Conservation (phyloP, 53 echinoderm and acorn worm genomes). For the Hippasteria phrygiana region DNA sequence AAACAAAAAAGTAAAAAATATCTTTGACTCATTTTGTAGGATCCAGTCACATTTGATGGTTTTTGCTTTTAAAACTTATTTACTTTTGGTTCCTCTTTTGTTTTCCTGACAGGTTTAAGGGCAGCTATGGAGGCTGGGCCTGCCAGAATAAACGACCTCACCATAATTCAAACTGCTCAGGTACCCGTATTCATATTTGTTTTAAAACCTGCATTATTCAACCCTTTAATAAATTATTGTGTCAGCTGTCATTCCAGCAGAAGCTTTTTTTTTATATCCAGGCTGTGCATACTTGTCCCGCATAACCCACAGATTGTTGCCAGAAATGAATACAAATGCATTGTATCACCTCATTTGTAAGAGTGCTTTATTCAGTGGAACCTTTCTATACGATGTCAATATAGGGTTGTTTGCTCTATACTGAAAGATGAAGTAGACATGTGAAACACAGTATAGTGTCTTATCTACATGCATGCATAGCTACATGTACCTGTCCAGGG, state of each 20-base stretch:
- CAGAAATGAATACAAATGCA: too few relatives aligned
- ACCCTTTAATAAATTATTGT: not conserved
- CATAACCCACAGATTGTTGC: too few relatives aligned
- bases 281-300: too few relatives aligned
- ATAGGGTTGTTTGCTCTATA: not conserved
- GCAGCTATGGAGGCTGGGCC: constrained; percentile 95
- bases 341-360: not conserved
- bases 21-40: too few relatives aligned
- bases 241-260: not conserved
- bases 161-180: constrained; percentile 93
- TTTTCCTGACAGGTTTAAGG: constrained; percentile 77
- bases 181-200: constrained; percentile 34
- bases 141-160: constrained; percentile 94
- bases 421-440: too few relatives aligned
- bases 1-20: too few relatives aligned
- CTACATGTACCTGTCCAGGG: too few relatives aligned
- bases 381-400: not conserved
- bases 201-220: not conserved
- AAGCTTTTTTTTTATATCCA: too few relatives aligned
- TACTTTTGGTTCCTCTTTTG: not conserved
- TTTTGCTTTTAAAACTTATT: not conserved
- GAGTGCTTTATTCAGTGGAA: not conserved
- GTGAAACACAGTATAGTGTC: not conserved
- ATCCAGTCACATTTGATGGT: too few relatives aligned
- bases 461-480: not conserved